Conservation (phyloP, 2,113 vertebrate genomes). For the Eudyptes chrysolophus region DNA sequence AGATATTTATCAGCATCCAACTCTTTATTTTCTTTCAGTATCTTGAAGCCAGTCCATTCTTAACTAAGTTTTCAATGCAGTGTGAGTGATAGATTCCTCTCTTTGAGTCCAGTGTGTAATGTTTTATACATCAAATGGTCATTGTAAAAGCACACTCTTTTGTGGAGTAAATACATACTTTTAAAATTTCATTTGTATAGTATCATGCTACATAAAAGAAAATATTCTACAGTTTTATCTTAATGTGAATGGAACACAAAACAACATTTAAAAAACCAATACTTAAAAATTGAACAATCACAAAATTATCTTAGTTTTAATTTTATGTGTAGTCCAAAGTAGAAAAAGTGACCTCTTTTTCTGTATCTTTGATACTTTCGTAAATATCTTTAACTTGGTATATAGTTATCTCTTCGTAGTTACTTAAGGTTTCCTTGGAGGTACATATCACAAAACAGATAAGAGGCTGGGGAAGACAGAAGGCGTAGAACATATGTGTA, state of each 20-base stretch:
- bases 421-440: not conserved
- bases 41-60: not conserved
- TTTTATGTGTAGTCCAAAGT: not conserved
- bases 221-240: not conserved
- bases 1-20: not conserved
- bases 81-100: not conserved
- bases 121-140: not conserved
- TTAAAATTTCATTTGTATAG: not conserved
- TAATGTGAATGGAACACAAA: not conserved
- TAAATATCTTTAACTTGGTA: not conserved
- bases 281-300: not conserved
- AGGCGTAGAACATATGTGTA: not conserved
- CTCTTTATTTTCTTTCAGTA: not conserved
- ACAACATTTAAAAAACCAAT: not conserved
- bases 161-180: not conserved
- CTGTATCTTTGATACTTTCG: not conserved
- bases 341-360: not conserved
- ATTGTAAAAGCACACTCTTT: not conserved
- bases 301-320: not conserved
- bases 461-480: not conserved
- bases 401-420: not conserved
- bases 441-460: not conserved
- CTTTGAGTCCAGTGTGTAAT: not conserved
- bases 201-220: not conserved
- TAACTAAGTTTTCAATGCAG: not conserved